A percentile compares a stretch with the other conserved stretches of the same genome.
Conservation (phyloP, 2,113 vertebrate genomes). For the Neotoma lepida region DNA sequence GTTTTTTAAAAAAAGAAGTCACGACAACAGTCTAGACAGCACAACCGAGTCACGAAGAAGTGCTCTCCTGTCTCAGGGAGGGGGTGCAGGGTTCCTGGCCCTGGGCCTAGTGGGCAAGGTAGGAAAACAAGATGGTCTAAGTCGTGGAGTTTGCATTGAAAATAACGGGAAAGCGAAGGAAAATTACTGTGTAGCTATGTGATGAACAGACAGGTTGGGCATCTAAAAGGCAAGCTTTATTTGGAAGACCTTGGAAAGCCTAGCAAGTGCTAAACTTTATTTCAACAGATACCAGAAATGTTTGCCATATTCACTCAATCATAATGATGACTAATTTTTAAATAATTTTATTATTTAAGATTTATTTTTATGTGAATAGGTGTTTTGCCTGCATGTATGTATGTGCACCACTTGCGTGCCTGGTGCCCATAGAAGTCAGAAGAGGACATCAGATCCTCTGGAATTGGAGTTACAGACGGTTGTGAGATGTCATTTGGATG, state of each 20-base stretch:
- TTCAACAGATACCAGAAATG: slow-evolving; percentile 35
- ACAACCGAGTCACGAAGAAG: background rate
- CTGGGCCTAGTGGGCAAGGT: background rate
- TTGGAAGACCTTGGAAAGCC: slow-evolving; percentile 37
- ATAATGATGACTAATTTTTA: slow-evolving; percentile 10
- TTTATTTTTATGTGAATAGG: background rate
- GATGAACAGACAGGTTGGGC: background rate
- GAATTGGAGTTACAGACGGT: background rate
- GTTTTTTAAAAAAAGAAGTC: background rate
- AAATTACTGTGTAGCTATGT: slow-evolving; percentile 34
- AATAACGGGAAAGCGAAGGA: slow-evolving; percentile 53
- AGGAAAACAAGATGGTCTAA: slow-evolving; percentile 25
- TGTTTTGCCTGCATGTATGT: background rate
- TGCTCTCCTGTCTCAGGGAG: background rate
- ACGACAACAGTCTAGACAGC: background rate
- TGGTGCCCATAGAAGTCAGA: background rate
- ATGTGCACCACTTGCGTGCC: background rate
- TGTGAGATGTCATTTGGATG: background rate
- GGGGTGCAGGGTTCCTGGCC: background rate
- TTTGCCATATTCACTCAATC: background rate
- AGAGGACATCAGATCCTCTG: background rate
- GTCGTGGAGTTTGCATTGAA: background rate
- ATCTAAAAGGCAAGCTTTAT: slow-evolving; percentile 35
- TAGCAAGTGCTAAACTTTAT: slow-evolving; percentile 35
- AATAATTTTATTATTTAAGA: background rate